Evolutionary conservation across 2,113 vertebrate species (phyloP), one percentile per base, ranked within the genome.

Genomic region (Hystrix cristata): DNA sequence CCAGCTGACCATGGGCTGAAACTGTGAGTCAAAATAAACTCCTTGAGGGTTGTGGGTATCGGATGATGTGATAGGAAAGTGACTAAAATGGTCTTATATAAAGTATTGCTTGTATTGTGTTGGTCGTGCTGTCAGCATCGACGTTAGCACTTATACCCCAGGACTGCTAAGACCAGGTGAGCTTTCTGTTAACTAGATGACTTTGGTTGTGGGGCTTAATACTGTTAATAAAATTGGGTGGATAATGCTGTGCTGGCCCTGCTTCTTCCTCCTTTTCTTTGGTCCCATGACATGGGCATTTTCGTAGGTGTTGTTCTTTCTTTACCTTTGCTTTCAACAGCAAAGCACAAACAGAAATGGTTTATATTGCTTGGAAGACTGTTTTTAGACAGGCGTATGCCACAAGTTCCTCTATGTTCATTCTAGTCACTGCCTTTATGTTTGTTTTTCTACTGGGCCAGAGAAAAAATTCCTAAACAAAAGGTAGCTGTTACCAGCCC

Each of bases 341-440:
- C 16, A n/a, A 48, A 83, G 69, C 8, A 1, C 62, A 85, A 76
- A 59, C 57, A 95, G 43, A 89, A 95, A 88, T 64, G 29, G 92
- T 87, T 84, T 91, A 51, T 83, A 74, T 18, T 65, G 38, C 64
- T 95, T 94, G 92, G 64, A 94, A 85, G 59, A 91, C 89, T 88
- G 60, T 71, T 95, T 91, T 90, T 53, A 87, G 62, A 81, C 38
- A 91, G 27, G 10, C 29, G 88, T 95, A 94, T 38, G 27, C 16
- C 48, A 51, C 38, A 80, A 51, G 48, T 46, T 43, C 48, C 72
- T 95, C 53, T 95, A 95, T 95, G 83, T 34, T 76, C 57, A 95
- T 96, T 93, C 86, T 62, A 76, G 64, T 94, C 89, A 87, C 38
- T 71, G 76, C n/a, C 38, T 69, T 83, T 79, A 71, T 72, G 60